Evolutionary conservation across 1,140 invertebrate species (phyloP).

Genomic region (Papilio xuthus): DNA sequence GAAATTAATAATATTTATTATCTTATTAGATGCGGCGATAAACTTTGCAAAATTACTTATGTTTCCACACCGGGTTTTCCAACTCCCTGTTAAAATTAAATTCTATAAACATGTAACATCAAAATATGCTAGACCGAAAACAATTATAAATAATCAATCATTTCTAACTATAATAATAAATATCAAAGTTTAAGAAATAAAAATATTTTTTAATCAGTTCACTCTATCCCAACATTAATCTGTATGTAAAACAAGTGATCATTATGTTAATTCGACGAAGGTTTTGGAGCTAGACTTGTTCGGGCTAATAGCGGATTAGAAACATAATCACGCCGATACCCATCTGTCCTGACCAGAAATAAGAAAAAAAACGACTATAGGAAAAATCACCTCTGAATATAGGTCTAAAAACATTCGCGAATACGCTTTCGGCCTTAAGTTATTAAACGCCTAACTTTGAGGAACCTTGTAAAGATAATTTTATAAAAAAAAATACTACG

Average conservation of each 20-base stretch:
- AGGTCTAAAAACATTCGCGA: constrained; percentile 43
- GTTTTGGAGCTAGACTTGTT: constrained; percentile 48
- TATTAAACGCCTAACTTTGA: neutral
- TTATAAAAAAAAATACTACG: neutral
- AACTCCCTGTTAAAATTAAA: neutral
- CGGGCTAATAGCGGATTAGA: constrained; percentile 49
- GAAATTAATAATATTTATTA: too few relatives aligned
- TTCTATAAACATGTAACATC: neutral
- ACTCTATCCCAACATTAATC: constrained; percentile 40
- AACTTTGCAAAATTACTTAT: too few relatives aligned
- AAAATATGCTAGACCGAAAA: too few relatives aligned
- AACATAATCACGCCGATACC: constrained; percentile 51
- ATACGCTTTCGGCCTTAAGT: constrained; percentile 24
- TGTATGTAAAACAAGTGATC: constrained; percentile 45
- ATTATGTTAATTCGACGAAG: constrained; percentile 56
- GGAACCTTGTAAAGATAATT: neutral
- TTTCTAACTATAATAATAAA: too few relatives aligned
- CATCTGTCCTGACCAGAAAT: constrained; percentile 51
- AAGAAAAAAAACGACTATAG: constrained; percentile 4
- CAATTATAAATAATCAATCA: too few relatives aligned
- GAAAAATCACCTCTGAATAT: constrained; percentile 43
- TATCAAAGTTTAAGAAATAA: too few relatives aligned
- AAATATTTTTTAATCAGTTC: neutral
- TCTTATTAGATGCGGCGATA: too few relatives aligned
- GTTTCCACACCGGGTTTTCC: too few relatives aligned